Conservation (phyloP, 2,797 vertebrate species). For the Mastacembelus armatus region DNA sequence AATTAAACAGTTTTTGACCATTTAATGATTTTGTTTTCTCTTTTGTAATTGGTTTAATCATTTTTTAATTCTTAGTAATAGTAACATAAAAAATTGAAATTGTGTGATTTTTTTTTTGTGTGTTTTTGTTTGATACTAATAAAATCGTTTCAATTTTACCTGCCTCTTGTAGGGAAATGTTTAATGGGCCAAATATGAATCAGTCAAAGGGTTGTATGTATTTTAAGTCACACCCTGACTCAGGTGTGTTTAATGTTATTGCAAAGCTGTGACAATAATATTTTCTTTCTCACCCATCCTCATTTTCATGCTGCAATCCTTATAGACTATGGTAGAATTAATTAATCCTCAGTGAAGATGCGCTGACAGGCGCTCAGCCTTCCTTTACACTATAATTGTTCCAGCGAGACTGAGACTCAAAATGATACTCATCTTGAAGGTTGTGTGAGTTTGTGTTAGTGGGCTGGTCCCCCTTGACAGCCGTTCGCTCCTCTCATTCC, state of each 20-base stretch:
- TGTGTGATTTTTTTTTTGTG: background rate
- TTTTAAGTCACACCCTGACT: background rate
- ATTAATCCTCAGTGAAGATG: slow-evolving; percentile 69
- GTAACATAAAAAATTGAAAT: background rate
- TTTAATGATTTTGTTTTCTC: too few species aligned
- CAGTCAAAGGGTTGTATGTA: background rate
- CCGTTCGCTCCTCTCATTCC: slow-evolving; percentile 51
- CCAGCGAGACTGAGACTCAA: slow-evolving; percentile 71
- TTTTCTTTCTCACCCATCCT: slow-evolving; percentile 29
- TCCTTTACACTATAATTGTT: slow-evolving; percentile 74
- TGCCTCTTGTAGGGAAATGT: background rate
- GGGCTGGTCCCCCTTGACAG: slow-evolving; percentile 44
- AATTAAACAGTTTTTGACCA: too few species aligned
- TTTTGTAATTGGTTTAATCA: too few species aligned
- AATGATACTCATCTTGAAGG: slow-evolving; percentile 66
- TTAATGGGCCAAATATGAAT: background rate
- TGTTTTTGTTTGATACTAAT: background rate
- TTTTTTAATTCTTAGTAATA: too few species aligned
- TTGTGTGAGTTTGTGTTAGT: slow-evolving; percentile 54
- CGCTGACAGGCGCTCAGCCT: slow-evolving; percentile 71
- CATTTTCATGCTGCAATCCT: slow-evolving; percentile 45
- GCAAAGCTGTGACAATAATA: slow-evolving; percentile 48
- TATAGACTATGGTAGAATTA: slow-evolving; percentile 57
- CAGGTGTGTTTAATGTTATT: slow-evolving; percentile 23
- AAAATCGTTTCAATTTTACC: too few species aligned